These are phyloP conservation scores for Chelonus formosanus DNA, from an alignment of 2,888 invertebrate species.

Conservation along the genomic window DNA sequence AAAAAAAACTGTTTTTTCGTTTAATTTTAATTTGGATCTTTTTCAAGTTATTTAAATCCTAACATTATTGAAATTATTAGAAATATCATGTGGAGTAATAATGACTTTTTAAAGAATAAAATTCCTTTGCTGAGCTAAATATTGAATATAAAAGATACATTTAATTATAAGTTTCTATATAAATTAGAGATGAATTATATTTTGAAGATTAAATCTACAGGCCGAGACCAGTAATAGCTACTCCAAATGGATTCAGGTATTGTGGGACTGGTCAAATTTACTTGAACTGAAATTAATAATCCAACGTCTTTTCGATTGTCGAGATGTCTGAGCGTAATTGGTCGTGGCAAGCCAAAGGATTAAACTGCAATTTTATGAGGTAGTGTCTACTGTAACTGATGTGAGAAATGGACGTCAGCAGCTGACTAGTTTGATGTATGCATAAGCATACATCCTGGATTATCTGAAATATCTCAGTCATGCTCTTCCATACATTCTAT, in stretches of 20 bases:
- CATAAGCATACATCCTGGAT: constrained; percentile 53
- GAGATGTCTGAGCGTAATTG: constrained; percentile 3
- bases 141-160: too few relatives aligned
- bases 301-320: constrained; percentile 5
- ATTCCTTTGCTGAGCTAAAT: too few relatives aligned
- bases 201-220: constrained; percentile 1
- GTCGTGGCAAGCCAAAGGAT: constrained; percentile 14
- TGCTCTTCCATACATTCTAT: constrained; percentile 52
- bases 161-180: neutral
- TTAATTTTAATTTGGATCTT: too few relatives aligned
- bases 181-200: constrained; percentile 6
- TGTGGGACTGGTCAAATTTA: neutral
- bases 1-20: too few relatives aligned
- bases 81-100: too few relatives aligned
- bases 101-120: too few relatives aligned
- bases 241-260: neutral
- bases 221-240: too few relatives aligned
- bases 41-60: too few relatives aligned
- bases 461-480: constrained; percentile 49
- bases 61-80: too few relatives aligned
- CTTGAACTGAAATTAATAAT: constrained; percentile 29
- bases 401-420: constrained; percentile 18
- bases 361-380: constrained; percentile 8
- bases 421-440: constrained; percentile 49
- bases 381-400: constrained; percentile 2